A percentile compares a stretch with the other conserved stretches of the same genome.
These are phyloP conservation scores for Leucosticte australis DNA, from an alignment of 2,113 vertebrate genomes.

Conservation along the genomic window DNA sequence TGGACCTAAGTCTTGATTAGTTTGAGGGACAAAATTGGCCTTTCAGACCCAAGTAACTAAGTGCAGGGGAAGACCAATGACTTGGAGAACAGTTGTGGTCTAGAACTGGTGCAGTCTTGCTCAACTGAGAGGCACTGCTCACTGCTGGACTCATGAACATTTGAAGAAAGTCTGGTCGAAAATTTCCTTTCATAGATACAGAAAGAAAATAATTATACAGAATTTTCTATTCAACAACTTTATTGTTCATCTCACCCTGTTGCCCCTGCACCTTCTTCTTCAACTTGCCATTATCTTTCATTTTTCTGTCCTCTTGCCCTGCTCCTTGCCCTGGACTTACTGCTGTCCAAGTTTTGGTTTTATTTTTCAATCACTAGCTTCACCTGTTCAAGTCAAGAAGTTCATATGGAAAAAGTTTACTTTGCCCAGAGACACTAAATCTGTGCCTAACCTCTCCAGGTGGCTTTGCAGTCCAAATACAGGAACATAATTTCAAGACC, in stretches of 20 bases:
- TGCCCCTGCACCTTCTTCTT: background rate
- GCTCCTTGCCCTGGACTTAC: background rate
- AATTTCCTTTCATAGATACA: background rate
- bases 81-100: fast-evolving
- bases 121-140: background rate
- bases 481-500: background rate
- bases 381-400: background rate
- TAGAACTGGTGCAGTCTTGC: background rate
- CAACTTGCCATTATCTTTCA: background rate
- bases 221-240: background rate
- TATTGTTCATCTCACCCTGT: background rate
- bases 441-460: background rate
- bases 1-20: background rate
- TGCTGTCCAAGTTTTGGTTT: background rate
- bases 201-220: background rate
- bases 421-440: background rate
- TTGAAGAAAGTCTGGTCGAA: background rate
- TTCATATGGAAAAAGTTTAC: background rate
- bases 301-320: background rate
- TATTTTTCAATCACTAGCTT: background rate
- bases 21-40: fast-evolving
- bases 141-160: background rate
- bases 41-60: background rate
- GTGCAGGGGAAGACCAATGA: background rate
- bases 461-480: no score